Evolutionary conservation across 2,113 vertebrate species (phyloP).

Genomic region (Rhipidura dahli): DNA sequence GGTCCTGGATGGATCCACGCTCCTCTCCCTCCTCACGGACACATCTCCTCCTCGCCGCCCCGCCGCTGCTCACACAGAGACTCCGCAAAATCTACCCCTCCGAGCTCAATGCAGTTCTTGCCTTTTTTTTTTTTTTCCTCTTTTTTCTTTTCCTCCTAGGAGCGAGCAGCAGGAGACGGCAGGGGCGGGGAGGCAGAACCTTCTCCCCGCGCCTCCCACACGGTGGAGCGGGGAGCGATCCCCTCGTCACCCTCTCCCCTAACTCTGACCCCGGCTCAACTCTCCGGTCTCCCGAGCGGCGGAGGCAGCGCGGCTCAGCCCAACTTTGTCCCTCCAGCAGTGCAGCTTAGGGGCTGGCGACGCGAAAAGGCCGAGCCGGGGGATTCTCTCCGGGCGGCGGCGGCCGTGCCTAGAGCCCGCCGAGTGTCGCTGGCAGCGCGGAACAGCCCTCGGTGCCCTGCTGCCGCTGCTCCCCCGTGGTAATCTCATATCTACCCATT

Average conservation of each 20-base stretch:
- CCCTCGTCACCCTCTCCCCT: conserved; percentile 12
- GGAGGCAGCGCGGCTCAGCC: conserved; percentile 7
- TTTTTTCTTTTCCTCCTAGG: background rate
- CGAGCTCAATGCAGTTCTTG: background rate
- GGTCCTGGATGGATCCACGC: background rate
- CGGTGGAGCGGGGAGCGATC: background rate
- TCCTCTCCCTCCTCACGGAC: conserved; percentile 52
- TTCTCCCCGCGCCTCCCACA: conserved; percentile 22
- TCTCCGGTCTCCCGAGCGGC: conserved; percentile 9
- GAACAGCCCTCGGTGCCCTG: conserved; percentile 40
- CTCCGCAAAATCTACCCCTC: background rate
- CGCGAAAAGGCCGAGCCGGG: conserved; percentile 15
- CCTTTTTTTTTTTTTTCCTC: background rate
- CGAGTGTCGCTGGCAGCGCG: conserved; percentile 20
- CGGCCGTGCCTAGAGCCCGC: conserved; percentile 33
- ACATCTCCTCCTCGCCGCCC: background rate
- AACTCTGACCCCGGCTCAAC: conserved; percentile 33
- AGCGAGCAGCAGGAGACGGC: background rate
- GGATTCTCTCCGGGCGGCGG: background rate
- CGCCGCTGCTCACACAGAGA: conserved; percentile 6
- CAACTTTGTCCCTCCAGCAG: conserved; percentile 56
- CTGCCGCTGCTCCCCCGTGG: conserved; percentile 60
- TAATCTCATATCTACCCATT: conserved; percentile 75
- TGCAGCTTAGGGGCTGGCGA: background rate
- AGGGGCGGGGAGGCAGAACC: conserved; percentile 27